Conservation (phyloP, 2,797 vertebrate species). For the Anableps anableps region DNA sequence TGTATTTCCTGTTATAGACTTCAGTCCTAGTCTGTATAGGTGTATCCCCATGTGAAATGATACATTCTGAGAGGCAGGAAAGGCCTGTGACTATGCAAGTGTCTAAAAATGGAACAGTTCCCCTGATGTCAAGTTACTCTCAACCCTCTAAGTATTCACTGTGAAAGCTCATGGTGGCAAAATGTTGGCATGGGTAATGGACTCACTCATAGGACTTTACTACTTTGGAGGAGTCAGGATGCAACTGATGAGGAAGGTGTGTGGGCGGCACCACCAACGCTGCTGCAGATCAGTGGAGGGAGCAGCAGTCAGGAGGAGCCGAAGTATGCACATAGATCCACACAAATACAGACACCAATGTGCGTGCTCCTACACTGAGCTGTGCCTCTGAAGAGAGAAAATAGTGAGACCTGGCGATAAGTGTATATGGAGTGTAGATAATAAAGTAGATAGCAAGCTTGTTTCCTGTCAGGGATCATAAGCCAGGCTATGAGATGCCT, state of each 20-base stretch:
- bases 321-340: constrained; percentile 39
- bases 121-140: constrained; percentile 67
- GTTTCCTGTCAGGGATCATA: constrained; percentile 63
- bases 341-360: constrained; percentile 32
- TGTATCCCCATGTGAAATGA: constrained; percentile 53
- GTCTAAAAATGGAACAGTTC: constrained; percentile 68
- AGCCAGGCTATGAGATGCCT: constrained; percentile 50
- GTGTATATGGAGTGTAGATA: constrained; percentile 28
- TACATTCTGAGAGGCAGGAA: constrained; percentile 30
- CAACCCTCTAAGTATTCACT: constrained; percentile 57
- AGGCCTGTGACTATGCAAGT: constrained; percentile 55
- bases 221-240: constrained; percentile 73
- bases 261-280: constrained; percentile 69
- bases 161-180: constrained; percentile 54
- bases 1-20: constrained; percentile 43
- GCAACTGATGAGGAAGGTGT: constrained; percentile 73
- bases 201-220: constrained; percentile 68
- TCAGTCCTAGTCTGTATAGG: constrained; percentile 37
- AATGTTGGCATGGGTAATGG: constrained; percentile 72
- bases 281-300: constrained; percentile 65
- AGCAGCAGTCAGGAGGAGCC: constrained; percentile 52
- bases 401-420: constrained; percentile 18
- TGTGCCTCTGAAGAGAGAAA: constrained; percentile 46
- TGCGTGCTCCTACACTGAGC: constrained; percentile 35
- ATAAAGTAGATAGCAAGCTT: constrained; percentile 53